These are phyloP conservation scores for Aphidius ervi DNA, from an alignment of 1,140 invertebrate species.

Conservation along the genomic window DNA sequence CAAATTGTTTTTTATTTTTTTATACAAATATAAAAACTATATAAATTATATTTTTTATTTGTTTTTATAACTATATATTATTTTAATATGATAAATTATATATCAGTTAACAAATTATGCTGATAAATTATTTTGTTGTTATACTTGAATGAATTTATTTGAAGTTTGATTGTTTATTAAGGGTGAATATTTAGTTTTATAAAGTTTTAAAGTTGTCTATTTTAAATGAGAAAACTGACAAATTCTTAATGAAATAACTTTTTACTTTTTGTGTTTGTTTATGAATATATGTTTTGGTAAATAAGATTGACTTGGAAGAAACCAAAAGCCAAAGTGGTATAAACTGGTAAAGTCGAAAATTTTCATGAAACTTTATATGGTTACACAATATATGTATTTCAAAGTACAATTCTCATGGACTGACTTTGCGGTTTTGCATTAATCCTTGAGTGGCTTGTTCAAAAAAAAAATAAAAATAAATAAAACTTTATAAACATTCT, in stretches of 20 bases:
- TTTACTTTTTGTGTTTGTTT: not conserved
- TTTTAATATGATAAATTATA: too few species aligned
- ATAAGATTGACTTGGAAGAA: conserved; percentile 8
- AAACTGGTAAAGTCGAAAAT: conserved; percentile 3
- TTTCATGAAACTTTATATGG: not conserved
- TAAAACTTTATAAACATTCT: too few species aligned
- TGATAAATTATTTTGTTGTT: too few species aligned
- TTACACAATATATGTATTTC: not conserved
- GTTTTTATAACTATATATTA: too few species aligned
- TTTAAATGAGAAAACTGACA: conserved; percentile 1
- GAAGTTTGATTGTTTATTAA: too few species aligned
- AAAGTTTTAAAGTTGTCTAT: not conserved
- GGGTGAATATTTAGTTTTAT: too few species aligned
- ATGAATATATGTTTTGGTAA: too few species aligned
- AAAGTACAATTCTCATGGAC: not conserved
- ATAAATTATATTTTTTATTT: too few species aligned
- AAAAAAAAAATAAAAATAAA: too few species aligned
- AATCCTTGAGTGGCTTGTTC: not conserved
- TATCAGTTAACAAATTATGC: too few species aligned
- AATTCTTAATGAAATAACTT: conserved; percentile 14
- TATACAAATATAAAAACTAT: too few species aligned
- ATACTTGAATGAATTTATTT: too few species aligned
- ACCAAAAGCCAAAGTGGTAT: not conserved
- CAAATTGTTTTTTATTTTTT: conserved; percentile 7
- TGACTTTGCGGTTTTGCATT: conserved; percentile 8